phyloP scores from a whole-genome alignment of 2,888 invertebrate genomes.

The Odontothrips loti region DNA sequence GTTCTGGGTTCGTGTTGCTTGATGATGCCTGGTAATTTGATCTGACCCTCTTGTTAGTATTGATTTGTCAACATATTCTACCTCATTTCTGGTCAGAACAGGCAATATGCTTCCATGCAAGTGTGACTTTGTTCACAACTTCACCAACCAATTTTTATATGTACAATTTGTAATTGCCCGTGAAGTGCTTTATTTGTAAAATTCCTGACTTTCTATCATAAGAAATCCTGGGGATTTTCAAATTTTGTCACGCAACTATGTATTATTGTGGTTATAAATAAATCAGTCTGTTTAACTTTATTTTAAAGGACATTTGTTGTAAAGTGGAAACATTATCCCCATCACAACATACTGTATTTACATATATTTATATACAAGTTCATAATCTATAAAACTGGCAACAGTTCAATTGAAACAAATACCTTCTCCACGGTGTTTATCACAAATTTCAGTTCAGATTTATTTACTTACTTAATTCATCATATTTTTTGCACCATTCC shows the following conservation, averaged over 20 bases:
- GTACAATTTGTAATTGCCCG: not conserved
- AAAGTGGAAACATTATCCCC: not conserved
- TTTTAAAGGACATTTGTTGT: not conserved
- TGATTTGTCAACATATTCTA: conserved; percentile 8
- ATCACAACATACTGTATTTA: not conserved
- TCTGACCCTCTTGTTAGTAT: not conserved
- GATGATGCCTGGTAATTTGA: not conserved
- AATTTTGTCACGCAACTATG: not conserved
- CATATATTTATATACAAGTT: not conserved
- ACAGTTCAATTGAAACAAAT: not conserved
- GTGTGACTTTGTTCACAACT: not conserved
- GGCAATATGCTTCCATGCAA: not conserved
- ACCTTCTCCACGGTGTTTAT: not conserved
- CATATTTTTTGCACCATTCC: not conserved
- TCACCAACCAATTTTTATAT: not conserved
- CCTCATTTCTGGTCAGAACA: conserved; percentile 15
- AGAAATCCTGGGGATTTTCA: not conserved
- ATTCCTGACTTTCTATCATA: too few relatives aligned
- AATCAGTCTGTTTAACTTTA: not conserved
- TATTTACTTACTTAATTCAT: not conserved
- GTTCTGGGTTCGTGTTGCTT: not conserved
- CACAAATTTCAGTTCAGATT: not conserved
- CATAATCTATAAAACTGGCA: not conserved
- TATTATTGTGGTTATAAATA: conserved; percentile 21
- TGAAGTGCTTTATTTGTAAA: not conserved